These are phyloP conservation scores for Odontocerum albicorne DNA, from an alignment of 2,888 invertebrate genomes.

Conservation along the genomic window DNA sequence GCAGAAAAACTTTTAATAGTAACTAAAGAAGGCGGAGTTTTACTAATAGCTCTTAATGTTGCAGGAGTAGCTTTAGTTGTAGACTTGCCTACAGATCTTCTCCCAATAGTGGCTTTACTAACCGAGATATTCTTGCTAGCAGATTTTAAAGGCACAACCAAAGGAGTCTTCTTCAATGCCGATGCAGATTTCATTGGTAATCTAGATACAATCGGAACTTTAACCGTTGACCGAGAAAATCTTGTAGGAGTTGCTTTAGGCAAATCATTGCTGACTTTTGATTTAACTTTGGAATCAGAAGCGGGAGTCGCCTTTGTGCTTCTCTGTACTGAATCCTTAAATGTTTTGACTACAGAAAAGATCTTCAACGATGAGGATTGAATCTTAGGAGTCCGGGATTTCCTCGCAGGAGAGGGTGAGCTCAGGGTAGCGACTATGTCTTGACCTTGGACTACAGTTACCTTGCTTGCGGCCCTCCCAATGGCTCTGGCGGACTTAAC, in stretches of 20 bases:
- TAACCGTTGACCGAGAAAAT: neutral
- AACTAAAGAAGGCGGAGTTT: neutral
- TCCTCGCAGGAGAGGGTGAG: neutral
- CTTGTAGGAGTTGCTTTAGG: neutral
- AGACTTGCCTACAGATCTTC: neutral
- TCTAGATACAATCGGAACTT: neutral
- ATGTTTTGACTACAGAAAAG: neutral
- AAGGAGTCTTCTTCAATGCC: neutral
- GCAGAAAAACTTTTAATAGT: constrained; percentile 1
- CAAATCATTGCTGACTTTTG: too few relatives aligned
- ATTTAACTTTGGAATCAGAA: neutral
- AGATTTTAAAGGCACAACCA: neutral
- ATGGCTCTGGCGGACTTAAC: neutral
- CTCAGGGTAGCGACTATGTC: neutral
- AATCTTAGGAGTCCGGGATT: neutral
- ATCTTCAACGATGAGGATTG: neutral
- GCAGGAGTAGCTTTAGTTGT: neutral
- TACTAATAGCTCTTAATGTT: neutral
- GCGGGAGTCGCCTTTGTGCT: neutral
- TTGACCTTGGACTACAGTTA: neutral
- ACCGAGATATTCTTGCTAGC: neutral
- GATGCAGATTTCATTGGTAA: neutral
- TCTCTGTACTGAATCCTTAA: neutral
- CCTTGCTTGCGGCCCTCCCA: neutral
- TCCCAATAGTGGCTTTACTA: neutral